These are phyloP conservation scores for Sylvicola fuscatus DNA, from an alignment of 2,888 invertebrate genomes.

Conservation along the genomic window DNA sequence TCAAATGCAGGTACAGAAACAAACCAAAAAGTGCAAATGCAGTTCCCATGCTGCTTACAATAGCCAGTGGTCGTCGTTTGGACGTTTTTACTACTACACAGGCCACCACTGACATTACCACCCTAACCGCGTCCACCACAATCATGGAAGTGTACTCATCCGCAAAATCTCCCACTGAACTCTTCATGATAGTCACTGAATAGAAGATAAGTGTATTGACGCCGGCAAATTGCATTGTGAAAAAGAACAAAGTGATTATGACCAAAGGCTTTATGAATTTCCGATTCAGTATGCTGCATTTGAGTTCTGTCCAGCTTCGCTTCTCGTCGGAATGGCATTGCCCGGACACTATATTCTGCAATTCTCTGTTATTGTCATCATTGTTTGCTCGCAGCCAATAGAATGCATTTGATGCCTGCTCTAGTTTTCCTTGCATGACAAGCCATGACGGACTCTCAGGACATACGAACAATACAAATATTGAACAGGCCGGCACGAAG, in stretches of 20 bases:
- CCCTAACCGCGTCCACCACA: slow-evolving; percentile 34
- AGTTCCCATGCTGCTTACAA: slow-evolving; percentile 36
- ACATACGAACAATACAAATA: slow-evolving; percentile 25
- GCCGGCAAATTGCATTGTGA: slow-evolving; percentile 39
- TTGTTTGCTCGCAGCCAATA: slow-evolving; percentile 32
- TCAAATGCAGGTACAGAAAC: slow-evolving; percentile 25
- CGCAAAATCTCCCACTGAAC: slow-evolving; percentile 28
- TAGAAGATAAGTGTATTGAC: slow-evolving; percentile 43
- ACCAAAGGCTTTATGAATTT: slow-evolving; percentile 35
- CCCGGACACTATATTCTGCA: slow-evolving; percentile 28
- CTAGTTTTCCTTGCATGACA: slow-evolving; percentile 28
- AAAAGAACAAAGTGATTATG: slow-evolving; percentile 37
- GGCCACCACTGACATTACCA: slow-evolving; percentile 33
- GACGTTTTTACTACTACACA: slow-evolving; percentile 33
- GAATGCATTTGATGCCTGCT: slow-evolving; percentile 32
- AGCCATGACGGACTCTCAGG: slow-evolving; percentile 45
- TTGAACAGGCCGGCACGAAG: slow-evolving; percentile 28
- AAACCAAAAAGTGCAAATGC: slow-evolving; percentile 32
- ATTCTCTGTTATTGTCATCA: slow-evolving; percentile 29
- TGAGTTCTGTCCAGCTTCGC: slow-evolving; percentile 13
- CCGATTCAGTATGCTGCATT: slow-evolving; percentile 23
- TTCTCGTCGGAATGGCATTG: slow-evolving; percentile 12
- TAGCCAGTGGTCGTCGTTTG: slow-evolving; percentile 32
- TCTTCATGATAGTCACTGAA: slow-evolving; percentile 36
- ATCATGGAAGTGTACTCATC: slow-evolving; percentile 38